Evolutionary conservation across 2,797 vertebrate species (phyloP).

Genomic region (Huso huso): DNA sequence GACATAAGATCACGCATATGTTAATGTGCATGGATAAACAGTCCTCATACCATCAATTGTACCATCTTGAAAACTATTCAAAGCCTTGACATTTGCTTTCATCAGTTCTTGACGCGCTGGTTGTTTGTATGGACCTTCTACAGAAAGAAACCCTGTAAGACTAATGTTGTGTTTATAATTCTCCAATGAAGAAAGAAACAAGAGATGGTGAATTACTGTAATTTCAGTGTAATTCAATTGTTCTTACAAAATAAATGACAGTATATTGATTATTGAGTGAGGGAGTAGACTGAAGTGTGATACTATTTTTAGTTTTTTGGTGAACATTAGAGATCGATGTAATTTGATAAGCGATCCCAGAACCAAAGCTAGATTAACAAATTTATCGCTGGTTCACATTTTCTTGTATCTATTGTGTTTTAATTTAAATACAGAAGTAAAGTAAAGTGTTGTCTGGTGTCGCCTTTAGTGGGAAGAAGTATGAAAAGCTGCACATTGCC

Average conservation of each 20-base stretch:
- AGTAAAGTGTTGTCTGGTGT: slow-evolving; percentile 17
- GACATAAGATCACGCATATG: too few relatives aligned
- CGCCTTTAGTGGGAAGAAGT: slow-evolving; percentile 78
- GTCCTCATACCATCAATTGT: too few relatives aligned
- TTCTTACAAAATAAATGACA: too few relatives aligned
- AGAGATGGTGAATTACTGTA: too few relatives aligned
- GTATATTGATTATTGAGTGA: too few relatives aligned
- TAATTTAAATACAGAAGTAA: slow-evolving; percentile 10
- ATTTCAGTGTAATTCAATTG: too few relatives aligned
- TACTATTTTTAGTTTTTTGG: too few relatives aligned
- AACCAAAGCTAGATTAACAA: too few relatives aligned
- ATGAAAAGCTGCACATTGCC: slow-evolving; percentile 69
- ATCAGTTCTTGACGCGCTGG: slow-evolving; percentile 84
- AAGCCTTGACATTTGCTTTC: slow-evolving; percentile 29
- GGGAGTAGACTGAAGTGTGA: too few relatives aligned
- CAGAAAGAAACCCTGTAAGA: slow-evolving; percentile 79
- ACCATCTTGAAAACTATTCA: background rate
- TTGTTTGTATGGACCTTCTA: slow-evolving; percentile 93
- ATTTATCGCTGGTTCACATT: background rate
- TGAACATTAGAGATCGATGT: too few relatives aligned
- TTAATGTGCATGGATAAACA: too few relatives aligned
- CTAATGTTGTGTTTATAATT: slow-evolving; percentile 1
- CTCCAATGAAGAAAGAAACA: background rate
- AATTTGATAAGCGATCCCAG: too few relatives aligned
- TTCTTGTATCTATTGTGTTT: slow-evolving; percentile 3